Evolutionary conservation across 2,113 vertebrate genomes (phyloP), one percentile per base, ranked within the genome.

Genomic region (Phaethon lepturus): DNA sequence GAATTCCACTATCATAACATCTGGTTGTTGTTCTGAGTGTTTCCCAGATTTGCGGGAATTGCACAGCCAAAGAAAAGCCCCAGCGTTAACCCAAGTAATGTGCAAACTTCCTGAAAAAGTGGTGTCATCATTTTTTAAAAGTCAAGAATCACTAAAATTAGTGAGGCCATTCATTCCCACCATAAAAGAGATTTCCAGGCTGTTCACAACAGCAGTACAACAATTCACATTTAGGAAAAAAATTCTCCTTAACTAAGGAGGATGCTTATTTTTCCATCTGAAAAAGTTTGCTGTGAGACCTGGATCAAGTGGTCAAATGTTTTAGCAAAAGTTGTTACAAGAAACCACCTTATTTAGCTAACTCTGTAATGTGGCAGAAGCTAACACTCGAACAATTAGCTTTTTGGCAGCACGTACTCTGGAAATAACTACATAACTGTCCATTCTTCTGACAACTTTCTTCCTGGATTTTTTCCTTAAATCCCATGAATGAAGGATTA

Each of bases 401-500:
- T 53, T 85, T 73, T 62, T 86, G 92, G 97, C 85, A 92, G 92
- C 53, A 60, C 29, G 11, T 2, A 1, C 56, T 73, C 49, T 91
- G 78, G 75, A 81, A 94, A 92, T 40, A 84, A 68, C 86, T 38
- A 28, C 55, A 26, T 33, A 60, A 73, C 68, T 78, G 91, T 66
- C 92, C 90, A 2, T 52, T 75, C 89, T 90, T 91, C 88, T 87
- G 92, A 95, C 81, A 93, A 22, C 60, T 50, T 83, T 42, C 79
- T 93, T 95, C 96, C 88, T 87, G 97, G 68, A 59, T 33, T 92
- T 92, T 79, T 17, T 9, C 72, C 63, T 92, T 42, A 86, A 95
- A 94, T 50, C 91, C 66, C 77, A 85, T 8, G 77, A 75, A 94
- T 88, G 88, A 94, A 89, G 91, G 91, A 96, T 96, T 91, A 86